Percentiles rank a stretch among this genome's conserved stretches.
Conservation (phyloP, 2,797 vertebrate species). For the Poeciliopsis paucimaculata region DNA sequence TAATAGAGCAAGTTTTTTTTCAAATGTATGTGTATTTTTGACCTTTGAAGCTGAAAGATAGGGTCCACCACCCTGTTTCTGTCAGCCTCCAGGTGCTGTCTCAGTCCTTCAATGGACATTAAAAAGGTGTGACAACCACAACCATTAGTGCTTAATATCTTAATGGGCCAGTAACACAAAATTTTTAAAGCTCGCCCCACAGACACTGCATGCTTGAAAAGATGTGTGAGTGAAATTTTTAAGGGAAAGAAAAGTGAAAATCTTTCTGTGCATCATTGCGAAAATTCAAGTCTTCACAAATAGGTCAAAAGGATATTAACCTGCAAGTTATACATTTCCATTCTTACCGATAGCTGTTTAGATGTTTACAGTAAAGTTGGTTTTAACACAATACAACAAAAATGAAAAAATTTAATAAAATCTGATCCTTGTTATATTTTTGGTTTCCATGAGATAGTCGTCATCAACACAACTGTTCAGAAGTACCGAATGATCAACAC, state of each 20-base stretch:
- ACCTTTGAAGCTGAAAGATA: neutral
- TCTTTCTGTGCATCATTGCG: neutral
- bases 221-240: neutral
- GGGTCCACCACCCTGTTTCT: neutral
- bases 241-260: neutral
- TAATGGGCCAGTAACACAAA: neutral
- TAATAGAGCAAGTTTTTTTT: neutral
- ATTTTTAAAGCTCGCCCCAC: neutral
- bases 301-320: neutral
- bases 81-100: neutral
- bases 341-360: neutral
- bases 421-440: neutral
- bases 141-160: neutral
- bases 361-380: neutral
- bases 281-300: neutral
- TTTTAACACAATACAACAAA: neutral
- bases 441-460: neutral
- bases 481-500: neutral
- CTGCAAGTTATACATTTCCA: neutral
- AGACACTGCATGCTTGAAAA: neutral
- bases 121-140: neutral
- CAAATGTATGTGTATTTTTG: neutral
- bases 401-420: neutral
- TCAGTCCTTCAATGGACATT: neutral
- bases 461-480: neutral